Base-by-base conservation (phyloP, 2,888 invertebrate genomes). In the Argyresthia albistria region DNA sequence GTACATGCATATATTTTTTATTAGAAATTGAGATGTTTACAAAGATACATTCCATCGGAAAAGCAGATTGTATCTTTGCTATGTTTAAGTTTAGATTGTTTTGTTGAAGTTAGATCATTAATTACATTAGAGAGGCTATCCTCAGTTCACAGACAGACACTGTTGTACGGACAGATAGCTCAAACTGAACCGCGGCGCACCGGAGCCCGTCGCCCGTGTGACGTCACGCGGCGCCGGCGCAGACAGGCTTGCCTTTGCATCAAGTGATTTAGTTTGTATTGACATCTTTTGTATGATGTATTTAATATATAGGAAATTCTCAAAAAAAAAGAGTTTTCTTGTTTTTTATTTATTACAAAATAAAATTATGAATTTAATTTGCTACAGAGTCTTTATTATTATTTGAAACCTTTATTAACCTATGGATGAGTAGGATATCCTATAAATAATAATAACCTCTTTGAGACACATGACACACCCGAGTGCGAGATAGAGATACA, bases 261-360 rank as follows among this genome's bases (percentile, higher is more conserved):
- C 84, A 87, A 87, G 88, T 88, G 87, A 87, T 86, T 88, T 86
- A 86, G 86, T 87, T 86, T 79, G 79, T 86, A 86, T 80, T 74
- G 76, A 81, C 84, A 84, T 86, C 86, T 86, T 86, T 86, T 87
- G 86, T 87, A 87, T 82, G 84, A 83, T 86, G 84, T 87, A 86
- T 87, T 86, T 84, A 82, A 79, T 82, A 80, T 79, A 82, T 68
- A 67, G 81, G 69, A 80, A 80, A 82, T 76, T 75, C 83, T 82
- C 84, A 74, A 66, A 75, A 78, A 73, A 80, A 84, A 82, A 64
- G 74, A 82, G 86, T 84, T 79, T 82, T 79, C 75, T 76, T 74
- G 82, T 84, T 83, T 86, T 84, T 88, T 88, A 86, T 84, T 86
- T 86, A 84, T 84, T 87, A 83, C 80, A 70, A 82, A 87, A 84